phyloP scores from a whole-genome alignment of 2,113 vertebrate genomes.

The Trichechus manatus region DNA sequence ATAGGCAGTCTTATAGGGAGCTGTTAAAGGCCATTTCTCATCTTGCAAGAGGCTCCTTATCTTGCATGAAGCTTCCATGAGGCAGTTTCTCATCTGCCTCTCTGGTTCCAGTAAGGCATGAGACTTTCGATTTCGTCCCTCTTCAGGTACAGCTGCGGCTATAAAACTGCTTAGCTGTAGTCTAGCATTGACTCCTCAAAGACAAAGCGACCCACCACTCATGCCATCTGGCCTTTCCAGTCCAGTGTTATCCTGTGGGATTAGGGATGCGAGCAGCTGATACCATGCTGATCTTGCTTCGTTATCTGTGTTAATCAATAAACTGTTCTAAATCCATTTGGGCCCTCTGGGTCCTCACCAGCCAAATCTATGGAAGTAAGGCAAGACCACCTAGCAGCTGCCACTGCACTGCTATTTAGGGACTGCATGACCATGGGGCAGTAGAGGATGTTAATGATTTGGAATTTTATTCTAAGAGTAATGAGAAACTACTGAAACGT shows the following conservation, averaged over 20 bases:
- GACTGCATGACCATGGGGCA: background rate
- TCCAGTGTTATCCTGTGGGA: background rate
- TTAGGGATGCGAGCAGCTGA: background rate
- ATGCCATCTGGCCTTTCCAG: background rate
- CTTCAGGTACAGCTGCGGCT: background rate
- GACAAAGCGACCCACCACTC: slow-evolving; percentile 1
- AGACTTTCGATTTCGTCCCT: background rate
- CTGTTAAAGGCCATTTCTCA: slow-evolving; percentile 28
- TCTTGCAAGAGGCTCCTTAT: background rate
- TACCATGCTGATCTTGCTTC: slow-evolving; percentile 29
- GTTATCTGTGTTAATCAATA: background rate
- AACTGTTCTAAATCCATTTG: background rate
- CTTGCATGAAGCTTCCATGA: background rate
- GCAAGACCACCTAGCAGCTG: slow-evolving; percentile 27
- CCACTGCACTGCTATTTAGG: background rate
- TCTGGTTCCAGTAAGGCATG: background rate
- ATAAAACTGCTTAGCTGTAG: background rate
- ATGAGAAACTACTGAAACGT: background rate
- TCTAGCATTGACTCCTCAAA: background rate
- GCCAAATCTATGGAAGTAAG: background rate
- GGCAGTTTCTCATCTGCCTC: background rate
- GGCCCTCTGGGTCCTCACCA: slow-evolving; percentile 3
- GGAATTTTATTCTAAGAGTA: slow-evolving; percentile 26
- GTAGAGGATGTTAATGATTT: background rate
- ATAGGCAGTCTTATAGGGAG: background rate